Base-by-base conservation (phyloP, 2,113 vertebrate species). In the Sturnira hondurensis region DNA sequence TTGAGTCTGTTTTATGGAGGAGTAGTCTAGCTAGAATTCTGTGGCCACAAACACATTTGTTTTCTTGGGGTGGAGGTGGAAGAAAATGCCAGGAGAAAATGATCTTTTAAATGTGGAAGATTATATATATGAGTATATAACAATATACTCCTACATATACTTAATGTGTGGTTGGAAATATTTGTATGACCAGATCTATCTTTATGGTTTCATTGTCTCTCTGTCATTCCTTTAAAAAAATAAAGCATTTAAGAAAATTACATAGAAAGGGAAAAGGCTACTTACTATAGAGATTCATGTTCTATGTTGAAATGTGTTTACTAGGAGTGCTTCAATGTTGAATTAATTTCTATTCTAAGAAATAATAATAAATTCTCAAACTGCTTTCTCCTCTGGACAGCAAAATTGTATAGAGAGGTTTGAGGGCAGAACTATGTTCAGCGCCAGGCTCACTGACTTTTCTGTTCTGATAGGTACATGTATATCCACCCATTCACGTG, bases 201-300 rank as follows among this genome's bases (percentile, higher is more conserved):
- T 77, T 76, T 81, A 70, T 36, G 28, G 87, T 52, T 81, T 93
- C 19, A 41, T 76, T 86, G 50, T 76, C 14, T 73, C 38, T 58
- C 22, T 65, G 26, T 17, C 20, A 36, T 45, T 94, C 31, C 43
- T 94, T 24, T 6, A 61, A 31, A 31, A 58, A 50, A 56, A 68
- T 67, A 71, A 88, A 95, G 16, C 47, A 89, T 31, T 83, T n/a
- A 26, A 56, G 47, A 89, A 96, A 95, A 86, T 50, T 82, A 47
- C 8, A n/a, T 54, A 13, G 73, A 83, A 86, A 68, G 26, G 11
- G 13, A 85, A 92, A 92, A n/a, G 17, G 86, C 50, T 58, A 20
- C 13, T 85, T 83, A 36, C 41, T 91, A 3, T 54, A 92, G 73
- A 63, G 74, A 89, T 71, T 84, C 2, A n/a, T 52, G 15, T 63